Base-by-base conservation (phyloP, 2,113 vertebrate genomes). In the Seriola aureovittata region DNA sequence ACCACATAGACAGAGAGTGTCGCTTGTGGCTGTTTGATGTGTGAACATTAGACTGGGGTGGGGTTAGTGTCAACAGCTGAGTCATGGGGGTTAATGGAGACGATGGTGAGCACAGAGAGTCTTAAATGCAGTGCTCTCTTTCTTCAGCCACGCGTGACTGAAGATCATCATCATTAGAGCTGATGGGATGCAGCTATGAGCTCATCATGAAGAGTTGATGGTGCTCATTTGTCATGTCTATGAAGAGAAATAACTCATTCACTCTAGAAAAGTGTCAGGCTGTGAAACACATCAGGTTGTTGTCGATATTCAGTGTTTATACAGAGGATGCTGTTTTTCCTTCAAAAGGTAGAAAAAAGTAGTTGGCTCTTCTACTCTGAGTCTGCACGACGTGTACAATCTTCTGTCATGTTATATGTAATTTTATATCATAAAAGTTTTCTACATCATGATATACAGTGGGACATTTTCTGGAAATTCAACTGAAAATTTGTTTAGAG, bases 61-160 rank as follows among this genome's bases (percentile, higher is more conserved):
- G 78, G 69, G 83, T 78, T 50, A 46, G 76, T 85, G 90, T 92
- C 85, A 85, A 76, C 88, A 59, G 81, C 85, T 93, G 91, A 94
- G 88, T 93, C 91, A 92, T n/a, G 38, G 84, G 82, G 92, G 90
- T 94, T 90, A 92, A 92, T 89, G 84, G 90, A 81, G 81, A 85
- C 58, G 71, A 59, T 40, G 69, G 66, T 4, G 54, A 86, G 80
- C 59, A 58, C 81, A 69, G 44, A 70, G 29, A 84, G 86, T 80
- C 83, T 82, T 70, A 32, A 80, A 81, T 11, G 75, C 65, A 48
- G 55, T 12, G 16, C 13, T 8, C 72, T 80, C 75, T 78, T 79
- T 88, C 63, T 91, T 75, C 8, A 57, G 75, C 64, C 84, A 90
- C 50, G 89, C 89, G 83, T 93, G 93, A 93, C 88, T 88, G 69